Conservation (phyloP, 2,797 vertebrate species). For the Ctenopoma multispine region DNA sequence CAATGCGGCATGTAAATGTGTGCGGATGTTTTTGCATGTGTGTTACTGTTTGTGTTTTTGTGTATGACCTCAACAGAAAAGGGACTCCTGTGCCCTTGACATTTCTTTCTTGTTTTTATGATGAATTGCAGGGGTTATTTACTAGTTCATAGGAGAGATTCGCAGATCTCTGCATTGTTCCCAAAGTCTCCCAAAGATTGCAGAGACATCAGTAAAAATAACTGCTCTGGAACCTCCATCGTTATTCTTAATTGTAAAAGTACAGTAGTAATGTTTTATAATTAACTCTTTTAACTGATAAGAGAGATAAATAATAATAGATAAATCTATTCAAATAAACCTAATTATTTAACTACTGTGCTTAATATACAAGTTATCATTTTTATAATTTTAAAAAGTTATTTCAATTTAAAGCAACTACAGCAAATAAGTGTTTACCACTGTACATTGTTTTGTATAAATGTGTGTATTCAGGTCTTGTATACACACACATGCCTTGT, state of each 20-base stretch:
- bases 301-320: no score
- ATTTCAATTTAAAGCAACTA: neutral
- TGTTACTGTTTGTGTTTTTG: slow-evolving; percentile 68
- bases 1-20: slow-evolving; percentile 53
- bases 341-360: neutral
- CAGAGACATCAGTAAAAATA: slow-evolving; percentile 62
- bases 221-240: slow-evolving; percentile 55
- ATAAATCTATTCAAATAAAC: slow-evolving; percentile 1
- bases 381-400: no score
- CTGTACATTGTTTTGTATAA: neutral
- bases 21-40: slow-evolving; percentile 57
- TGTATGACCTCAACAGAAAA: slow-evolving; percentile 74
- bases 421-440: neutral
- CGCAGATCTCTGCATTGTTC: slow-evolving; percentile 67
- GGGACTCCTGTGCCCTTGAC: slow-evolving; percentile 83
- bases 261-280: neutral
- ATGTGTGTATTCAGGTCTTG: neutral
- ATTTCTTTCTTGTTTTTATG: slow-evolving; percentile 81
- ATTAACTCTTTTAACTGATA: neutral
- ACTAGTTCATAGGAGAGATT: slow-evolving; percentile 70
- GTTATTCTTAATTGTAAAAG: slow-evolving; percentile 32
- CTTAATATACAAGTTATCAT: no score
- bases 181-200: slow-evolving; percentile 55
- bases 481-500: no score
- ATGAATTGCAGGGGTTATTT: slow-evolving; percentile 80